Conservation (phyloP, 2,113 vertebrate genomes). For the Onychorhynchus coronatus region DNA sequence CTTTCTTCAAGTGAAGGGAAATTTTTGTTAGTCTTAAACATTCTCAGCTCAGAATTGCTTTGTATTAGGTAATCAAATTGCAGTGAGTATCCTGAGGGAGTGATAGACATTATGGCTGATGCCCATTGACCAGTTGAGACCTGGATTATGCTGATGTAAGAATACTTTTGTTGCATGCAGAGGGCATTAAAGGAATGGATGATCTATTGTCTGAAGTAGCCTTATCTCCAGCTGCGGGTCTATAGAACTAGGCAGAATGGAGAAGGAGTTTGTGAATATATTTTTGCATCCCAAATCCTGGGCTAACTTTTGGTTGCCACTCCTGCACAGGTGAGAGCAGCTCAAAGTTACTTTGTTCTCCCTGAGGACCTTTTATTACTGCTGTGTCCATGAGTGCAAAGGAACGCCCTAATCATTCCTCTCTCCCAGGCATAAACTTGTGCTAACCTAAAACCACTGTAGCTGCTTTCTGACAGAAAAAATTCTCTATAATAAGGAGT, state of each 20-base stretch:
- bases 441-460: not conserved
- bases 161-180: not conserved
- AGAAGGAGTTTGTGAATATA: not conserved
- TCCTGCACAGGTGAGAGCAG: not conserved
- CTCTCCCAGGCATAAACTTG: not conserved
- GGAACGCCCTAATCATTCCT: not conserved
- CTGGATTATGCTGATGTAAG: not conserved
- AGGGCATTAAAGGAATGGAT: not conserved
- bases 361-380: not conserved
- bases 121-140: not conserved
- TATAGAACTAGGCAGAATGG: not conserved
- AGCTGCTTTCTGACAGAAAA: not conserved
- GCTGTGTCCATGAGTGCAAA: not conserved
- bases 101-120: not conserved
- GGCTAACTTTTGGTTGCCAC: not conserved
- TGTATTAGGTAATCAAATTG: not conserved
- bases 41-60: not conserved
- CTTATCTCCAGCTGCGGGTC: not conserved
- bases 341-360: not conserved
- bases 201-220: not conserved
- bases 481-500: not conserved
- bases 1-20: conserved; percentile 33
- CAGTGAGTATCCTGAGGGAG: not conserved
- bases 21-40: not conserved
- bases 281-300: not conserved